Evolutionary conservation across 2,113 vertebrate genomes (phyloP).

Genomic region (Scalopus aquaticus): DNA sequence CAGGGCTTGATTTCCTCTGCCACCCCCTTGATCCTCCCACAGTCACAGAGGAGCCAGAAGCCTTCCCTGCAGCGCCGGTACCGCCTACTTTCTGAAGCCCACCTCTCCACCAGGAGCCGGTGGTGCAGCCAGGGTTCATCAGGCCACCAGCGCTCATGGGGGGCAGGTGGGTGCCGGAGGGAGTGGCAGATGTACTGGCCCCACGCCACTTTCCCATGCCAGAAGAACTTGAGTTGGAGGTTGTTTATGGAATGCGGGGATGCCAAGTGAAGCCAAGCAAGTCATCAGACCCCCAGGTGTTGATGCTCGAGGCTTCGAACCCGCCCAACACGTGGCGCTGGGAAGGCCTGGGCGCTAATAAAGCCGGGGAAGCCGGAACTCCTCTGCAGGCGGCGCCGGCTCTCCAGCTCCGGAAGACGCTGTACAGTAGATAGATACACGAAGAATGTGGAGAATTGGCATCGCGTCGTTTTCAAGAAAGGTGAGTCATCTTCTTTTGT

Average conservation of each 20-base stretch:
- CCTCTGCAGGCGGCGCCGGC: background rate
- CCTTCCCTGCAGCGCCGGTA: conserved; percentile 80
- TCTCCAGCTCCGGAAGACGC: background rate
- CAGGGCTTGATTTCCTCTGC: conserved; percentile 51
- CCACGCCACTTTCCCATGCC: conserved; percentile 85
- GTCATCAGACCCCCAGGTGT: conserved; percentile 87
- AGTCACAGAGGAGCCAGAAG: conserved; percentile 81
- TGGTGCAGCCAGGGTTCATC: background rate
- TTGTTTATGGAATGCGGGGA: conserved; percentile 90
- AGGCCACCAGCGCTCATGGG: conserved; percentile 44
- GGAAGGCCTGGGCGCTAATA: too few species aligned
- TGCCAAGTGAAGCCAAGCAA: conserved; percentile 87
- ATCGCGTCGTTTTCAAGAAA: background rate
- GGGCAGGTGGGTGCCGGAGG: conserved; percentile 88
- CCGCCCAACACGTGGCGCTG: conserved; percentile 72
- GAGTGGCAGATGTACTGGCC: conserved; percentile 5
- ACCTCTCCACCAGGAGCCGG: background rate
- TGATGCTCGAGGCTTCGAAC: conserved; percentile 89
- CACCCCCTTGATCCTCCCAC: conserved; percentile 83
- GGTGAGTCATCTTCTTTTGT: background rate
- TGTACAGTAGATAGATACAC: fast-evolving
- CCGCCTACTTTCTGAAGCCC: conserved; percentile 65
- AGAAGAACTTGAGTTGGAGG: conserved; percentile 73
- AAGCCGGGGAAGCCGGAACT: background rate
- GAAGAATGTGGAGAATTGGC: background rate